Base-by-base conservation (phyloP, 2,888 invertebrate species). In the Nemotelus pantherinus region DNA sequence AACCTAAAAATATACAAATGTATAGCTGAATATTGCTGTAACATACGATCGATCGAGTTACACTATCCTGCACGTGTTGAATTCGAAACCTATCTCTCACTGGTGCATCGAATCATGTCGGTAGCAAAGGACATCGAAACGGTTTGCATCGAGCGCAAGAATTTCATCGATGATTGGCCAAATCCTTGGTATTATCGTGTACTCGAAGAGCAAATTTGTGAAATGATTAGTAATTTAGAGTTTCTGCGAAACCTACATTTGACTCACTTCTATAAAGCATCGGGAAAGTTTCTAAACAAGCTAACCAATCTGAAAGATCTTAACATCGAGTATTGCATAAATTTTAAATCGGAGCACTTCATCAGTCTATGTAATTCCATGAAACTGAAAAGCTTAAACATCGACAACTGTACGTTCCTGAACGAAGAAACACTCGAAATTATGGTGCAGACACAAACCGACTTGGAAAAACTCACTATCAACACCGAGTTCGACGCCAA, bases 101-200 rank as follows among this genome's bases (percentile, higher is more conserved):
- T 41, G 3, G 50, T 70, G n/a, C 43, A 70, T 70, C 53, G 53
- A 7, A 70, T 70, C 5, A 41, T 70, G 2, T 70, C 70, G 43
- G 55, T 7, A 9, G 70, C 70, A 6, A 70, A 70, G 6, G 9
- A 70, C 9, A 70, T 70, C 6, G 2, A 70, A 43, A 43, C 55
- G 41, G 70, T 70, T 2, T 5, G 43, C 43, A 70, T 70, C 3
- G 70, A 70, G 55, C 39, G 70, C 2, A 70, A 70, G 43, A 55
- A 55, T n/a, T 50, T 70, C n/a, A 55, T 55, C 3, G 70, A 70
- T 10, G 70, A 70, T 70, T 70, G 70, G 70, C 70, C 70, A 9
- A 70, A 70, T 70, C 70, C 70, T 9, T 70, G 70, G 70, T 55
- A 70, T n/a, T 70, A 70, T 70, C 53, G 70, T n/a, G 53, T 70